Conservation (phyloP, 1,140 invertebrate species). For the Philotrypesis tridentata region DNA sequence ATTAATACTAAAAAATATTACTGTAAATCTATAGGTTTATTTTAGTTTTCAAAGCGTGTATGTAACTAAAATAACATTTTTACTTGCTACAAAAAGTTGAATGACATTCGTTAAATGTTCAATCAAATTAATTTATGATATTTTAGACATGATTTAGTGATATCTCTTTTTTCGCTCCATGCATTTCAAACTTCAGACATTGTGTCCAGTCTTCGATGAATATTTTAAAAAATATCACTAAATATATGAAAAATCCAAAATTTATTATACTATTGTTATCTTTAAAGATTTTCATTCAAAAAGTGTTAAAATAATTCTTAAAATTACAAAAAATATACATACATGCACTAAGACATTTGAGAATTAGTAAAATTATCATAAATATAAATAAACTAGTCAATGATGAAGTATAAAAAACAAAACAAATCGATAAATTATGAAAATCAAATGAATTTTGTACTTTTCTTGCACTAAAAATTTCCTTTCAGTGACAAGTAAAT, state of each 20-base stretch:
- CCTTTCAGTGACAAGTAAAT: not conserved
- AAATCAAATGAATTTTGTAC: not conserved
- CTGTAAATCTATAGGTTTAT: conserved; percentile 1
- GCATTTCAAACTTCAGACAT: too few relatives aligned
- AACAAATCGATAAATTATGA: not conserved
- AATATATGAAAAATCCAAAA: not conserved
- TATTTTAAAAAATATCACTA: conserved; percentile 12
- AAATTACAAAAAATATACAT: not conserved
- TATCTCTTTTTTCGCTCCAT: conserved; percentile 18
- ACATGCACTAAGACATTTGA: not conserved
- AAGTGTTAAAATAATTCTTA: not conserved
- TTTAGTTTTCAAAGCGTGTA: not conserved
- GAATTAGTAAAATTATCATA: not conserved
- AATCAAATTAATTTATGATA: conserved; percentile 10
- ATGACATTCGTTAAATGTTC: conserved; percentile 28
- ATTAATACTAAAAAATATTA: conserved; percentile 30
- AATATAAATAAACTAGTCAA: conserved; percentile 28
- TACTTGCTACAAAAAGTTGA: not conserved
- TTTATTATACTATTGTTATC: not conserved
- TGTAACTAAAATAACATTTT: conserved; percentile 16
- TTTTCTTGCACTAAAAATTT: not conserved
- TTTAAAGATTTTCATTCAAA: not conserved
- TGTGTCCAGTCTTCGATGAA: too few relatives aligned
- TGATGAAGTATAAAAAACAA: not conserved
- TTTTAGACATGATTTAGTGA: conserved; percentile 23